Percentiles rank a stretch among this genome's conserved stretches.
Evolutionary conservation across 2,113 vertebrate species (phyloP).

Genomic region (Muntiacus muntjak): DNA sequence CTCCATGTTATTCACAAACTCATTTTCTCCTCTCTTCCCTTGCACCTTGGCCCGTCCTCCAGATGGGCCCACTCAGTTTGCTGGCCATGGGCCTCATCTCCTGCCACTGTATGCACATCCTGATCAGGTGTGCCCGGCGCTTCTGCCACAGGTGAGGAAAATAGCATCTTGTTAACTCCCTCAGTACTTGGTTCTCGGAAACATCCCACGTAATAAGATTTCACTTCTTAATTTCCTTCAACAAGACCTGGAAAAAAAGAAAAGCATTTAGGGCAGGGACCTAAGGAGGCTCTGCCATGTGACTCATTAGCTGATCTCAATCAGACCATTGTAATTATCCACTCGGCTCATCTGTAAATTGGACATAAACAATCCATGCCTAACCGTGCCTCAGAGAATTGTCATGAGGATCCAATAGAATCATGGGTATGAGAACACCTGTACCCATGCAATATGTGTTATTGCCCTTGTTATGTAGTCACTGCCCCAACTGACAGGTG

Average conservation of each 20-base stretch:
- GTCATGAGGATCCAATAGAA: neutral
- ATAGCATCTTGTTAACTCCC: neutral
- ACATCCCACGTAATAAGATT: neutral
- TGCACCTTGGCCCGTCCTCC: neutral
- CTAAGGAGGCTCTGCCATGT: neutral
- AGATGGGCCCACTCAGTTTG: conserved; percentile 93
- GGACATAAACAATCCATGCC: neutral
- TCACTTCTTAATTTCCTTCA: neutral
- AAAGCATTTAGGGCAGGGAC: neutral
- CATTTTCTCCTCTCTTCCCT: conserved; percentile 33
- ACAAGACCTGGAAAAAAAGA: neutral
- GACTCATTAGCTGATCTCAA: neutral
- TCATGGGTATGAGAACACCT: neutral
- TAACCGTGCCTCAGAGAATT: neutral
- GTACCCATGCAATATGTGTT: neutral
- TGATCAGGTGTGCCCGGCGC: conserved; percentile 91
- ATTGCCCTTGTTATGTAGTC: neutral
- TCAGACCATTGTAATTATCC: neutral
- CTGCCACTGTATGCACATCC: conserved; percentile 93
- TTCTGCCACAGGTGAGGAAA: conserved; percentile 90
- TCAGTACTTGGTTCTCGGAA: neutral
- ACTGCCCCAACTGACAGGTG: neutral
- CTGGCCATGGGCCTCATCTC: conserved; percentile 90
- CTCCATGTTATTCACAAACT: fast-evolving
- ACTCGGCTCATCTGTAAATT: neutral